Conservation (phyloP, 1,140 invertebrate species). For the Nixonia krombeini region DNA sequence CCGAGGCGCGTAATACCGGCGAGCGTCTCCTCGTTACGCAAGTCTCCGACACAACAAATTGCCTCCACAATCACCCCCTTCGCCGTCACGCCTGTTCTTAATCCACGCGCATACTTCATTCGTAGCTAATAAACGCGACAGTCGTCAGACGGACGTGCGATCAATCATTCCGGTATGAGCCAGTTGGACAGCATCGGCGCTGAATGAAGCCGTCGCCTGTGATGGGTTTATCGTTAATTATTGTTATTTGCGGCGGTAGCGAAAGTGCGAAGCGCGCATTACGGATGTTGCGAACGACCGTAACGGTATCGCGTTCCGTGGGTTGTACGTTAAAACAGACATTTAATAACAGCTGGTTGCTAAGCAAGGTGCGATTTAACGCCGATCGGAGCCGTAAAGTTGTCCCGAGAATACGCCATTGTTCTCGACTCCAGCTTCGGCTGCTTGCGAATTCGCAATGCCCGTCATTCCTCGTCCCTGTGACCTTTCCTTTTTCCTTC, state of each 20-base stretch:
- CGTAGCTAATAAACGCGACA: too few relatives aligned
- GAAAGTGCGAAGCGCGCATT: background rate
- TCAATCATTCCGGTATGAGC: too few relatives aligned
- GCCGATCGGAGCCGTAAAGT: constrained; percentile 17
- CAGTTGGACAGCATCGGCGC: too few relatives aligned
- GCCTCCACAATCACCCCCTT: too few relatives aligned
- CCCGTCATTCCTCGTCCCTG: constrained; percentile 11
- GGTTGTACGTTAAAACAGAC: constrained; percentile 12
- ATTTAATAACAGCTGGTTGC: constrained; percentile 39
- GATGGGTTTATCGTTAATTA: background rate
- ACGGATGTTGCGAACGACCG: background rate
- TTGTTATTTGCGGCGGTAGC: background rate
- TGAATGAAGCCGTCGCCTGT: background rate
- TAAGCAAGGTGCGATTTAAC: constrained; percentile 34
- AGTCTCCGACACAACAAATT: too few relatives aligned
- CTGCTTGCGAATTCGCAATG: constrained; percentile 41
- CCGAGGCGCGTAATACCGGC: constrained; percentile 29
- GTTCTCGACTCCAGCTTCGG: constrained; percentile 23
- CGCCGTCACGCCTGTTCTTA: too few relatives aligned
- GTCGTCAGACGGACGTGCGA: too few relatives aligned
- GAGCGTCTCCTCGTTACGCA: too few relatives aligned
- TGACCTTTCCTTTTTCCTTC: constrained; percentile 28
- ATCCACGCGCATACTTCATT: too few relatives aligned
- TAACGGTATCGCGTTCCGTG: constrained; percentile 4
- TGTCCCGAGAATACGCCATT: constrained; percentile 29